Conservation (phyloP, 2,797 vertebrate genomes). For the Pteronotus mesoamericanus region DNA sequence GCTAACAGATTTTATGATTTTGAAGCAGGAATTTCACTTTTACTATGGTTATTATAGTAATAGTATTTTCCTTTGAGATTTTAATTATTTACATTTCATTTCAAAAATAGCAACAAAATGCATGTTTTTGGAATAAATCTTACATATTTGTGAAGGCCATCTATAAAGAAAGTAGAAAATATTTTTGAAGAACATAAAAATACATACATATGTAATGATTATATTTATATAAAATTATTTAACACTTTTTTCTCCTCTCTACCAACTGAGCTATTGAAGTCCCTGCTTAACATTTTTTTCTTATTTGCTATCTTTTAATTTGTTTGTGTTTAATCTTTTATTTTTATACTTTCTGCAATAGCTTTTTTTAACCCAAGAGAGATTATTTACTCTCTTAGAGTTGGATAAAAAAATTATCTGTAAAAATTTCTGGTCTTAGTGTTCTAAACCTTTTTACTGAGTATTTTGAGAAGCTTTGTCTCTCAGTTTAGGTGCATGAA, state of each 20-base stretch:
- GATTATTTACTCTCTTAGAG: background rate
- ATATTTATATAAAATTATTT: background rate
- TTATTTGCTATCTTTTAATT: background rate
- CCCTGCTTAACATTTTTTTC: too few species aligned
- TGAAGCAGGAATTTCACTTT: constrained; percentile 1
- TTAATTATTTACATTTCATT: background rate
- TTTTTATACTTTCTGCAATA: background rate
- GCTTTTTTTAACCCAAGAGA: background rate
- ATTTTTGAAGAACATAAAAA: background rate
- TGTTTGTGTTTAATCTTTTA: background rate
- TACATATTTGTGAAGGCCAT: background rate
- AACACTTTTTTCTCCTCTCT: background rate
- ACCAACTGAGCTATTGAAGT: too few species aligned
- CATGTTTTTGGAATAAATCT: background rate
- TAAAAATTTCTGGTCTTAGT: background rate
- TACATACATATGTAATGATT: background rate
- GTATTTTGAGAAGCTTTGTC: background rate
- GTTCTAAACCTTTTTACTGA: background rate
- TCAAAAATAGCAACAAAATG: background rate
- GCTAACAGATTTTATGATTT: constrained; percentile 1
- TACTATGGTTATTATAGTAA: background rate
- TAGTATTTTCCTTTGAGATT: background rate
- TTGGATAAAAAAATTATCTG: background rate
- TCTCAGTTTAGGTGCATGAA: background rate
- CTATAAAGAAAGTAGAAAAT: background rate